These are phyloP conservation scores for Romanogobio albipinnatus DNA, from an alignment of 2,113 vertebrate species.

Conservation along the genomic window DNA sequence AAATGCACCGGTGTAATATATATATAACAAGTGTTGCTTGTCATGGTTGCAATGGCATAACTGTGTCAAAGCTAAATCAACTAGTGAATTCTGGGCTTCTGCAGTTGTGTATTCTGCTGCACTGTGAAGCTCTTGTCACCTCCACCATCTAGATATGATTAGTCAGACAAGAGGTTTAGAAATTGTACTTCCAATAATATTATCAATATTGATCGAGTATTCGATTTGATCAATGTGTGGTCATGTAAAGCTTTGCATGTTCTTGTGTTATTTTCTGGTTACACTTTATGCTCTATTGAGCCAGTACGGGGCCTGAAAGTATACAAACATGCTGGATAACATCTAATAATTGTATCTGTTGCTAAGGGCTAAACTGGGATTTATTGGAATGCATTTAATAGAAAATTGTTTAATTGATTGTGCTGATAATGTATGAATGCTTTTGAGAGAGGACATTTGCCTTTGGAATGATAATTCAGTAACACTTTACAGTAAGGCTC, in stretches of 20 bases:
- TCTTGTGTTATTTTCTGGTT: background rate
- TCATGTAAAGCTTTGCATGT: constrained; percentile 8
- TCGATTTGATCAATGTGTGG: background rate
- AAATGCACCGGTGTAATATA: constrained; percentile 59
- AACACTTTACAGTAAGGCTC: too few relatives aligned
- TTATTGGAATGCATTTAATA: background rate
- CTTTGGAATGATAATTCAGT: background rate
- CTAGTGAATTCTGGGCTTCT: too few relatives aligned
- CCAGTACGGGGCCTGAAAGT: background rate
- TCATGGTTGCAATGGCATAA: constrained; percentile 18
- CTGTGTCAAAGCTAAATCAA: constrained; percentile 37
- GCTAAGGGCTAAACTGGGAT: constrained; percentile 9
- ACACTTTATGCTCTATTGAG: background rate
- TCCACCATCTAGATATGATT: background rate
- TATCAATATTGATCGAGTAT: constrained; percentile 2
- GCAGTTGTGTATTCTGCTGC: background rate
- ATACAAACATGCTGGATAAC: background rate
- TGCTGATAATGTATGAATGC: background rate
- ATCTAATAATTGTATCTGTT: background rate
- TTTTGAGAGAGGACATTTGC: background rate
- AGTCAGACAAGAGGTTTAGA: background rate
- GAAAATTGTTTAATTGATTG: background rate
- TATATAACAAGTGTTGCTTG: constrained; percentile 55
- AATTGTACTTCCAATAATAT: background rate
- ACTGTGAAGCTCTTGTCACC: background rate